phyloP scores from a whole-genome alignment of 2,888 invertebrate genomes.

The Catocala sponsa region DNA sequence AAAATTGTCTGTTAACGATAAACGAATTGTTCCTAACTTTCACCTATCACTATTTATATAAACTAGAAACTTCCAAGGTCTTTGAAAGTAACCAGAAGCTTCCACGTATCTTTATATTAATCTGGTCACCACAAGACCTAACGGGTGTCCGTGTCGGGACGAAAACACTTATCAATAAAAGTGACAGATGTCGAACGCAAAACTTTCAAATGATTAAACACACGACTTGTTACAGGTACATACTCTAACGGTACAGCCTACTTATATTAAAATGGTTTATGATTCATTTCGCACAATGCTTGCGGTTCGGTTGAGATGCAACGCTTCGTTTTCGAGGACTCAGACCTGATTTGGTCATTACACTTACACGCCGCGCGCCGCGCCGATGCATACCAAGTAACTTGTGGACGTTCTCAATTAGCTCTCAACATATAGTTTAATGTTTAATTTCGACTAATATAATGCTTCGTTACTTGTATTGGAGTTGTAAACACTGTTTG shows the following conservation, averaged over 20 bases:
- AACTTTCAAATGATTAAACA: conserved; percentile 51
- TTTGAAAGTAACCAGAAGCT: conserved; percentile 40
- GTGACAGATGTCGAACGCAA: conserved; percentile 52
- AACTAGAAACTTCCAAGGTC: conserved; percentile 41
- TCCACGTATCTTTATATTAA: conserved; percentile 16
- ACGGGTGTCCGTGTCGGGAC: conserved; percentile 32
- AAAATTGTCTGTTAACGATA: not conserved
- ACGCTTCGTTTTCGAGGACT: conserved; percentile 40
- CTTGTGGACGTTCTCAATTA: not conserved
- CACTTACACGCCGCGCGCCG: conserved; percentile 2
- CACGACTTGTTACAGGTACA: conserved; percentile 38
- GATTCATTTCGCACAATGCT: conserved; percentile 51
- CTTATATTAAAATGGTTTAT: conserved; percentile 53
- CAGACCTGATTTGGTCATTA: conserved; percentile 38
- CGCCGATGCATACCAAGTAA: not conserved
- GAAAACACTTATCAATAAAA: conserved; percentile 29
- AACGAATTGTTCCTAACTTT: conserved; percentile 38
- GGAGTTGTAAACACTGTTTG: not conserved
- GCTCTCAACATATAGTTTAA: not conserved
- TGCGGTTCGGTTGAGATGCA: conserved; percentile 34
- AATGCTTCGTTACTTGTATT: too few relatives aligned
- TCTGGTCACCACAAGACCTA: conserved; percentile 34
- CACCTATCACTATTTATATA: conserved; percentile 29
- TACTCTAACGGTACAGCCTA: conserved; percentile 62
- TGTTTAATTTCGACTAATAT: not conserved